A percentile compares a stretch with the other conserved stretches of the same genome.
phyloP scores from a whole-genome alignment of 2,888 invertebrate genomes.

The Amiota communis region DNA sequence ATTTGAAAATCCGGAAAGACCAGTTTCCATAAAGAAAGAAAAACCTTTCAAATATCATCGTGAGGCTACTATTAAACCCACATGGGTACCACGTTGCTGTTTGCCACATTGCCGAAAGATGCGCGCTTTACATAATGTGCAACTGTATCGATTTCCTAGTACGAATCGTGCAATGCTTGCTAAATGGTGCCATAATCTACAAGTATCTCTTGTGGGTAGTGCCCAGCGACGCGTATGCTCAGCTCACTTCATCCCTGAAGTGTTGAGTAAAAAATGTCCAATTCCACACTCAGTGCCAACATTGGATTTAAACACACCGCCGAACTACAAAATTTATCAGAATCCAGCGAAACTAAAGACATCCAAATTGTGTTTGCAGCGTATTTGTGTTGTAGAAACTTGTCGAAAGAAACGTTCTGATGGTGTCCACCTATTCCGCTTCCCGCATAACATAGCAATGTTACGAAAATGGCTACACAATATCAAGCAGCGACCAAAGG shows the following conservation, averaged over 20 bases:
- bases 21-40: constrained; percentile 43
- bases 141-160: constrained; percentile 66
- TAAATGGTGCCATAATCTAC: constrained; percentile 68
- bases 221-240: constrained; percentile 65
- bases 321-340: constrained; percentile 67
- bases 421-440: constrained; percentile 65
- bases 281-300: constrained; percentile 66
- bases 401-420: constrained; percentile 62
- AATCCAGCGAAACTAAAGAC: constrained; percentile 65
- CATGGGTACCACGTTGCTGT: constrained; percentile 68
- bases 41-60: constrained; percentile 33
- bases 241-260: constrained; percentile 64
- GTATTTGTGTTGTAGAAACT: constrained; percentile 62
- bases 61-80: constrained; percentile 47
- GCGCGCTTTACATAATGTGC: constrained; percentile 61
- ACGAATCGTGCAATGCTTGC: constrained; percentile 64
- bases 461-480: constrained; percentile 68
- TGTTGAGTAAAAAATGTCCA: constrained; percentile 67
- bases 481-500: constrained; percentile 58
- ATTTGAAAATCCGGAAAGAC: constrained; percentile 64
- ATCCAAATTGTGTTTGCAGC: constrained; percentile 60
- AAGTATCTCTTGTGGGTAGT: constrained; percentile 63
- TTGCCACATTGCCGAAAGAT: constrained; percentile 67
- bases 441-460: constrained; percentile 60
- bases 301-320: constrained; percentile 60